These are phyloP conservation scores for Nyctibius grandis DNA, from an alignment of 2,797 vertebrate genomes.

Conservation along the genomic window DNA sequence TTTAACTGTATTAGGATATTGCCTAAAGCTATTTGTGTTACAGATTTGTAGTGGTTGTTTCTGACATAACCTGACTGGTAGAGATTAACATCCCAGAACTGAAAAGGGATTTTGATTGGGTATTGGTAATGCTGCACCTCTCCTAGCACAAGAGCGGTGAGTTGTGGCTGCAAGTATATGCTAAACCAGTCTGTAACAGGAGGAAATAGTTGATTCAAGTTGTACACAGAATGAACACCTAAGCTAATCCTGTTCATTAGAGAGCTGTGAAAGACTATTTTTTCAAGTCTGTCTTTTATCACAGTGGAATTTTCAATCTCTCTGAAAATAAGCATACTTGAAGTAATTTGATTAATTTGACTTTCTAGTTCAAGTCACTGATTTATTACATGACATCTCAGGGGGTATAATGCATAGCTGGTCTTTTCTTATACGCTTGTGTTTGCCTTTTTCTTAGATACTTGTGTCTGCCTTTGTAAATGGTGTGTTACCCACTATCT, in stretches of 20 bases:
- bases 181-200: not conserved
- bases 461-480: not conserved
- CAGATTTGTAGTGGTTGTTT: not conserved
- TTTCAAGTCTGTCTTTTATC: not conserved
- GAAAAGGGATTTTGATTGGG: not conserved
- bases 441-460: not conserved
- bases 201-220: not conserved
- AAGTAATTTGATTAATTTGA: not conserved
- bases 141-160: not conserved
- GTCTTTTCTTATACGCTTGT: not conserved
- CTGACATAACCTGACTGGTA: not conserved
- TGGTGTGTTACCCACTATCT: not conserved
- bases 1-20: not conserved
- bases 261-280: not conserved
- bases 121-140: not conserved
- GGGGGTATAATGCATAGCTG: not conserved
- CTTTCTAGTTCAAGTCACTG: not conserved
- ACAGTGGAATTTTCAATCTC: not conserved
- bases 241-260: not conserved
- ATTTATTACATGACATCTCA: not conserved
- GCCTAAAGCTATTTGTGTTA: not conserved
- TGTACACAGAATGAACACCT: not conserved
- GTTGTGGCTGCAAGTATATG: not conserved
- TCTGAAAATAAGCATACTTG: not conserved
- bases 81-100: not conserved